These are phyloP conservation scores for Lepidochrysops patricia DNA, from an alignment of 2,888 invertebrate species.

Conservation along the genomic window DNA sequence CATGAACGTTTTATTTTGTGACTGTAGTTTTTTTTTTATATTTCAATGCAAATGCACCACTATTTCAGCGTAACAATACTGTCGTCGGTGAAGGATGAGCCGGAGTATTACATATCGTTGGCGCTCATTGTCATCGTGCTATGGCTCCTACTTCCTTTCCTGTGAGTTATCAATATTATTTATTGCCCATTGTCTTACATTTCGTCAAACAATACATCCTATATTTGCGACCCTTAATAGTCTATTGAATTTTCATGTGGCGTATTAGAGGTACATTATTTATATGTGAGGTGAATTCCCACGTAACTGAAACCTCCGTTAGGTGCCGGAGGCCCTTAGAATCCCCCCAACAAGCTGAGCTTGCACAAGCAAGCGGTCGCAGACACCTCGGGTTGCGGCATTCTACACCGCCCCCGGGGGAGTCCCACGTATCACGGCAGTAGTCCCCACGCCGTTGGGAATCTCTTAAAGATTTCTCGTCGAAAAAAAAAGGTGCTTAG, in stretches of 20 bases:
- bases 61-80: slow-evolving; percentile 49
- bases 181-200: slow-evolving; percentile 25
- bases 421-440: too few relatives aligned
- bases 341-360: too few relatives aligned
- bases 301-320: neutral
- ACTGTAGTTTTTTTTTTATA: too few relatives aligned
- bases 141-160: slow-evolving; percentile 52
- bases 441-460: too few relatives aligned
- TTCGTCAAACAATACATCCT: slow-evolving; percentile 11
- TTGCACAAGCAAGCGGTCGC: too few relatives aligned
- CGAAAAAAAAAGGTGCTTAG: too few relatives aligned
- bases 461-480: too few relatives aligned
- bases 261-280: neutral
- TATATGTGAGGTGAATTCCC: neutral
- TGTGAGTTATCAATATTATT: slow-evolving; percentile 42
- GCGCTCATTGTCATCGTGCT: slow-evolving; percentile 43
- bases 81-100: slow-evolving; percentile 40
- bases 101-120: slow-evolving; percentile 49
- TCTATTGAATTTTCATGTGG: slow-evolving; percentile 18
- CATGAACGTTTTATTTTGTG: too few relatives aligned
- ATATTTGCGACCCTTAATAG: slow-evolving; percentile 20
- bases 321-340: too few relatives aligned
- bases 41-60: too few relatives aligned
- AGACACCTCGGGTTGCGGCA: too few relatives aligned
- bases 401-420: too few relatives aligned